Conservation (phyloP, 2,113 vertebrate genomes). For the Cavia porcellus region DNA sequence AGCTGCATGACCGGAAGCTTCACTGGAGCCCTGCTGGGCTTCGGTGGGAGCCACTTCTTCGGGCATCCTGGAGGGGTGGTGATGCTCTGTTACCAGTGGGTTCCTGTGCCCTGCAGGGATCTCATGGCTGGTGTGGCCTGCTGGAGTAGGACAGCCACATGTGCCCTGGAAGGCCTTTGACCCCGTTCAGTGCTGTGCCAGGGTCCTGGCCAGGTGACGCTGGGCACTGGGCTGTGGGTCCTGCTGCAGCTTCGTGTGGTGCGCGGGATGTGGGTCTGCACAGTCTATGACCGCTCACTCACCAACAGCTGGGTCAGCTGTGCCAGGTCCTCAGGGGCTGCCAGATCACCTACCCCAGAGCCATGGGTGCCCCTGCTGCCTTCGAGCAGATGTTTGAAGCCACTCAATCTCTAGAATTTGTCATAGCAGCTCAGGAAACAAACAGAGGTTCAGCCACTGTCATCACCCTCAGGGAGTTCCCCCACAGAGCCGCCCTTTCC, state of each 20-base stretch:
- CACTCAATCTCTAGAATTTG: neutral
- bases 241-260: constrained; percentile 97
- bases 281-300: constrained; percentile 93
- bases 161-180: constrained; percentile 95
- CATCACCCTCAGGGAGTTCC: neutral
- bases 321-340: constrained; percentile 64
- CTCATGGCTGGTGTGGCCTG: constrained; percentile 96
- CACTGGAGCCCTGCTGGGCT: constrained; percentile 94
- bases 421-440: neutral
- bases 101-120: constrained; percentile 96
- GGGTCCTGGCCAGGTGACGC: constrained; percentile 96
- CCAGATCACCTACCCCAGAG: neutral
- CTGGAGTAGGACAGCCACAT: constrained; percentile 97
- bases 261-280: constrained; percentile 96
- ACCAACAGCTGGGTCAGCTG: constrained; percentile 93
- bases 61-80: constrained; percentile 86
- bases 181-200: constrained; percentile 98
- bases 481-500: neutral
- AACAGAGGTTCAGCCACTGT: neutral
- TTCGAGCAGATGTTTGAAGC: neutral
- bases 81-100: constrained; percentile 82
- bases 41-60: constrained; percentile 95
- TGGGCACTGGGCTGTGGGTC: constrained; percentile 95
- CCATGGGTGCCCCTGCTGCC: constrained; percentile 59
- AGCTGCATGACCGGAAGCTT: constrained; percentile 96